Percentiles rank a stretch among this genome's conserved stretches.
phyloP scores from a whole-genome alignment of 2,888 invertebrate species.

The Ectobius pallidus region DNA sequence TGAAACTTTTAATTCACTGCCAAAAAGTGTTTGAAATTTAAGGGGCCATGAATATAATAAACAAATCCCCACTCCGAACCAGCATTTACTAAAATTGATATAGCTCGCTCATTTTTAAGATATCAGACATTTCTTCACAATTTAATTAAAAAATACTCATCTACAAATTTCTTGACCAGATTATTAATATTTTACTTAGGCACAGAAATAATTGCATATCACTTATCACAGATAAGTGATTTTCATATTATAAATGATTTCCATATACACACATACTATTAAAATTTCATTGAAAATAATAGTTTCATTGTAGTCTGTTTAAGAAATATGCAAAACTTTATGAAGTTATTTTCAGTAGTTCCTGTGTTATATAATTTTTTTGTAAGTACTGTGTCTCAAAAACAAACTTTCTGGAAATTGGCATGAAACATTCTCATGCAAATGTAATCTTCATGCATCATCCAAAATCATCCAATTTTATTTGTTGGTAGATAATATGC shows the following conservation, averaged over 20 bases:
- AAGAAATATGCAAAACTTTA: not conserved
- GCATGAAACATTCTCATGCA: not conserved
- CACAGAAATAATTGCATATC: no score
- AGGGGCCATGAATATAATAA: not conserved
- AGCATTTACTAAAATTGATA: constrained; percentile 1
- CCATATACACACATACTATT: no score
- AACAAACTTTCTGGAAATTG: not conserved
- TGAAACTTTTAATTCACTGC: no score
- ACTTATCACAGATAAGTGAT: no score
- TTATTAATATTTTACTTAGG: not conserved
- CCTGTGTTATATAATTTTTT: no score
- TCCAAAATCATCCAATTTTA: not conserved
- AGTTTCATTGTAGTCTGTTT: not conserved
- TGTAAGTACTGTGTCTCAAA: not conserved
- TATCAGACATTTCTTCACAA: not conserved
- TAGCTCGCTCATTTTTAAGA: not conserved
- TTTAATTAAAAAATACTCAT: not conserved
- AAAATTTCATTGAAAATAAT: not conserved
- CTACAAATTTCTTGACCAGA: not conserved
- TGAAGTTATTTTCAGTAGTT: no score
- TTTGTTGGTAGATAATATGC: not conserved
- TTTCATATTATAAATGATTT: no score
- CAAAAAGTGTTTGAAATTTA: no score
- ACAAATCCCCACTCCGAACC: not conserved
- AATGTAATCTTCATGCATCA: not conserved